Evolutionary conservation across 2,888 invertebrate genomes (phyloP), one percentile per base, ranked within the genome.

Genomic region (Coelinius sp.): DNA sequence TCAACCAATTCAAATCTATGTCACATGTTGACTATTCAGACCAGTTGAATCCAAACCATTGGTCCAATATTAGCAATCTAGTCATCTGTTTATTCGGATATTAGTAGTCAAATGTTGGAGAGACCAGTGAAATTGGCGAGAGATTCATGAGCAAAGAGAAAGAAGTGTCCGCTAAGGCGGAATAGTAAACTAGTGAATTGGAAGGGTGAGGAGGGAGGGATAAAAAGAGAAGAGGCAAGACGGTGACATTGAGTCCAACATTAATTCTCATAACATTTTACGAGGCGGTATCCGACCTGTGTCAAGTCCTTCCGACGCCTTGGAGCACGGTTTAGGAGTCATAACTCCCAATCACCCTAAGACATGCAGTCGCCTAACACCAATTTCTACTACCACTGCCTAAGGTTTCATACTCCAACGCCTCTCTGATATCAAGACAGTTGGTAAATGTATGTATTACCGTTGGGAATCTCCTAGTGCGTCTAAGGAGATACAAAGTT

Each of bases 261-360:
- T 87, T 86, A 86, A 86, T 87, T 86, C 87, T 87, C 86, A 87
- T 87, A 87, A 87, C 85, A 85, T 87, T 86, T 87, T 86, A 86
- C 85, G 86, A 86, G 83, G 83, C 83, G 85, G 84, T 86, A 85
- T 85, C 86, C 84, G 86, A 86, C 85, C 86, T 84, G 85, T 83
- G 85, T 86, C 86, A 86, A 86, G 84, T 85, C 82, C 81, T 83
- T 80, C 79, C 83, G 81, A 83, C 83, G 81, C 79, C 80, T 80
- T 78, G 81, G 77, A 84, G 83, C 83, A 83, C 84, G 82, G 83
- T 86, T 86, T 85, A 85, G 85, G 86, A 86, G 81, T 85, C 86
- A 84, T 86, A 87, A 86, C 86, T 87, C 81, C 86, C 85, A 85
- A 86, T 86, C 85, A 85, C 86, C 85, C 83, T 82, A 83, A 85